These are phyloP conservation scores for Chloroceryle inda DNA, from an alignment of 2,797 vertebrate genomes.

Conservation along the genomic window DNA sequence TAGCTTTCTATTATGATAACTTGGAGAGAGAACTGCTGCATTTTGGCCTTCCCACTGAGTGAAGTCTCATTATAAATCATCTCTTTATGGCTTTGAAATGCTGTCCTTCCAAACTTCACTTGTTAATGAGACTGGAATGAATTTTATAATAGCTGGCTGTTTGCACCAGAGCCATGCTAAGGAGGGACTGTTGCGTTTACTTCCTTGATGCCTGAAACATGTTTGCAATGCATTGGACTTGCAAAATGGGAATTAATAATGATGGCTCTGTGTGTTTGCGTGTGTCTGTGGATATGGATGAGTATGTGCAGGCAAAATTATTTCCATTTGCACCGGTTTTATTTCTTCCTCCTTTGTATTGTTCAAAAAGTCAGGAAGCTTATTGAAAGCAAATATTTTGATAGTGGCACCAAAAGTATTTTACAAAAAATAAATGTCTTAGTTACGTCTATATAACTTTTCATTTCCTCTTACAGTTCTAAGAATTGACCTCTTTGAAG, in stretches of 20 bases:
- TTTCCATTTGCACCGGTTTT: conserved; percentile 28
- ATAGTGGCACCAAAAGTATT: conserved; percentile 49
- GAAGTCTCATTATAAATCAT: conserved; percentile 79
- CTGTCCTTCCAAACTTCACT: conserved; percentile 63
- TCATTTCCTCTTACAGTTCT: conserved; percentile 72
- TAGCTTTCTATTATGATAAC: conserved; percentile 72
- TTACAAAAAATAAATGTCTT: neutral
- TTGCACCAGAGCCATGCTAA: conserved; percentile 22
- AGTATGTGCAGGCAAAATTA: neutral
- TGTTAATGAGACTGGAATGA: conserved; percentile 75
- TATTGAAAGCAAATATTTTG: neutral
- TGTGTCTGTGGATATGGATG: neutral
- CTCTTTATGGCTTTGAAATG: conserved; percentile 75
- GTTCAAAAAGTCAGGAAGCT: neutral
- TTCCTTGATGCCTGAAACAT: conserved; percentile 33
- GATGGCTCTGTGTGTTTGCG: neutral
- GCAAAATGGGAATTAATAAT: conserved; percentile 34
- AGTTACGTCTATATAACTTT: conserved; percentile 76
- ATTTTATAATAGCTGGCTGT: conserved; percentile 70
- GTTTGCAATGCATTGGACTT: conserved; percentile 8
- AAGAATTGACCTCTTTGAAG: conserved; percentile 79
- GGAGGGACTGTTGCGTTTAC: conserved; percentile 60
- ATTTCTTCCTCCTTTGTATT: conserved; percentile 24
- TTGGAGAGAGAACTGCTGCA: conserved; percentile 60
- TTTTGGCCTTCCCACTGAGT: conserved; percentile 68